These are phyloP conservation scores for Carcharodon carcharias DNA, from an alignment of 2,797 vertebrate species.

Conservation along the genomic window DNA sequence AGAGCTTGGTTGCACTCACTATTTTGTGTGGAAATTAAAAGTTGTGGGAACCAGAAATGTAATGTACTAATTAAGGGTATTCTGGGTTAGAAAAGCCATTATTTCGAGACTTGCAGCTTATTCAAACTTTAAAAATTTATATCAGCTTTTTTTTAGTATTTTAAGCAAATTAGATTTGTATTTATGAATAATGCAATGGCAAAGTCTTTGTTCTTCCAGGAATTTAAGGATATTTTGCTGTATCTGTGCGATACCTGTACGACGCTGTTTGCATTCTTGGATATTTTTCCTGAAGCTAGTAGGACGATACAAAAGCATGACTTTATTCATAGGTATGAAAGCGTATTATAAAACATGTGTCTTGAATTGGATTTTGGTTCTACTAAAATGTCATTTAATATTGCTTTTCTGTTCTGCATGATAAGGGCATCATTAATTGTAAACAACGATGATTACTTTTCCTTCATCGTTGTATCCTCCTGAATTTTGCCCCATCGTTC, in stretches of 20 bases:
- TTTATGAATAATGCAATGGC: not conserved
- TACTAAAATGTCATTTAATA: not conserved
- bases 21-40: not conserved
- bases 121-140: not conserved
- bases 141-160: not conserved
- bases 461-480: not conserved
- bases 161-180: not conserved
- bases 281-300: constrained; percentile 80
- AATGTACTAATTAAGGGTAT: not conserved
- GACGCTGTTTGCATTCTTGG: constrained; percentile 86
- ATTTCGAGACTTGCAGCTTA: not conserved
- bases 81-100: not conserved
- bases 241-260: constrained; percentile 86
- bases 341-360: not conserved
- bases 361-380: not conserved
- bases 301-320: constrained; percentile 77
- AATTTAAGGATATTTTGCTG: constrained; percentile 75
- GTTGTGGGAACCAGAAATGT: not conserved
- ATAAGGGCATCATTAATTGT: not conserved
- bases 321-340: constrained; percentile 77
- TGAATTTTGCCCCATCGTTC: not conserved
- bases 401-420: not conserved
- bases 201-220: constrained; percentile 53
- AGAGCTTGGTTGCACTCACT: not conserved
- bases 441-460: not conserved